Conservation (phyloP, 1,140 invertebrate genomes). For the Drosophila trapezifrons region DNA sequence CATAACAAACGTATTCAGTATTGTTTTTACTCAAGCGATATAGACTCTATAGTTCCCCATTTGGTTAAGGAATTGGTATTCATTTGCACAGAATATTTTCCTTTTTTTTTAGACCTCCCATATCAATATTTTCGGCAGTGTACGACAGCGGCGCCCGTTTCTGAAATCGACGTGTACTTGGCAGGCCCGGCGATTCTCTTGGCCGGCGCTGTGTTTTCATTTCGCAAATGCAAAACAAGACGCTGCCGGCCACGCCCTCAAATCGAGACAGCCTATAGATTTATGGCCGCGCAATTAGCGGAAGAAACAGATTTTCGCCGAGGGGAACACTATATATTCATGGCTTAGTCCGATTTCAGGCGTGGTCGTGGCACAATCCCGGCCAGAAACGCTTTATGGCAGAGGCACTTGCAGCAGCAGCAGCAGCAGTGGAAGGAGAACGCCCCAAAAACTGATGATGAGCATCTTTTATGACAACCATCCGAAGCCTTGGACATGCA, state of each 20-base stretch:
- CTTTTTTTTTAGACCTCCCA: background rate
- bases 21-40: no score
- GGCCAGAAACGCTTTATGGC: slow-evolving; percentile 59
- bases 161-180: slow-evolving; percentile 60
- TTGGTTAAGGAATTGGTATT: no score
- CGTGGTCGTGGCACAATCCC: slow-evolving; percentile 5
- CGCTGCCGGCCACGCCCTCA: slow-evolving; percentile 58
- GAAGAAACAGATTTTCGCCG: slow-evolving; percentile 41
- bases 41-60: no score
- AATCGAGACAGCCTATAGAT: slow-evolving; percentile 65
- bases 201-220: slow-evolving; percentile 71
- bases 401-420: background rate
- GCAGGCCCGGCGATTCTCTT: slow-evolving; percentile 48
- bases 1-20: no score
- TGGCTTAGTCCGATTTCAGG: slow-evolving; percentile 31
- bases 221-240: slow-evolving; percentile 80
- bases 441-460: slow-evolving; percentile 61
- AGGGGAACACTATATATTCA: slow-evolving; percentile 33
- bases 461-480: slow-evolving; percentile 75
- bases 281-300: slow-evolving; percentile 62
- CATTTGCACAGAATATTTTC: no score
- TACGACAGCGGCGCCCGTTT: slow-evolving; percentile 50
- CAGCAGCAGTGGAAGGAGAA: background rate
- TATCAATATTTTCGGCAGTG: slow-evolving; percentile 2
- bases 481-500: slow-evolving; percentile 66